phyloP scores from a whole-genome alignment of 2,113 vertebrate genomes.

The Oriolus oriolus region DNA sequence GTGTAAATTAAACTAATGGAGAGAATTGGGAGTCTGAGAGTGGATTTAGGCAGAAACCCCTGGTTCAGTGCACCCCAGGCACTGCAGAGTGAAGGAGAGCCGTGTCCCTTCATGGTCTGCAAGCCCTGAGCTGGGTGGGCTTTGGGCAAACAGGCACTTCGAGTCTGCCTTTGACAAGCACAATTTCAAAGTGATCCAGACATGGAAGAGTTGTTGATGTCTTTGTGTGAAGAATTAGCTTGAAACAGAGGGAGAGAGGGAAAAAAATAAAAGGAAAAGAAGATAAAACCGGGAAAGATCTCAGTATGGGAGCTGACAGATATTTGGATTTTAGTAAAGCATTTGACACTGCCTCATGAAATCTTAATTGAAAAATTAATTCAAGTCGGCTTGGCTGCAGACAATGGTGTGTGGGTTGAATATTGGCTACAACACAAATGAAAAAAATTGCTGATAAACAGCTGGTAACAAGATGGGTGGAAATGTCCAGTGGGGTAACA shows the following conservation, averaged over 20 bases:
- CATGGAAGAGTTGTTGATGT: background rate
- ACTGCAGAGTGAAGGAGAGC: background rate
- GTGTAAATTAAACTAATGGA: background rate
- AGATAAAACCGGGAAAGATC: background rate
- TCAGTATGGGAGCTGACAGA: background rate
- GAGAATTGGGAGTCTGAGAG: background rate
- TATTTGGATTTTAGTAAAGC: background rate
- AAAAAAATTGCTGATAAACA: background rate
- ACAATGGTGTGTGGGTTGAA: background rate
- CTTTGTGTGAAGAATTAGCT: background rate
- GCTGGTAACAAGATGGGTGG: background rate
- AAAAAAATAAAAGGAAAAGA: background rate
- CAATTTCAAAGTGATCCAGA: background rate
- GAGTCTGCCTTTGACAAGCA: background rate
- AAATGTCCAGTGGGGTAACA: background rate
- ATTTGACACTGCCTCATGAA: background rate
- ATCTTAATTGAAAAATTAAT: conserved; percentile 46
- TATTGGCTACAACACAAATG: background rate
- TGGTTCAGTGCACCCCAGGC: background rate
- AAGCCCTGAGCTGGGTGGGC: background rate
- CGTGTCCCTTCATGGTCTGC: background rate
- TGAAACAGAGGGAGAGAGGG: rapidly evolving
- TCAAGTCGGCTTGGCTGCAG: background rate
- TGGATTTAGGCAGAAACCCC: background rate
- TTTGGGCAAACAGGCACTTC: background rate